Percentiles rank a stretch among this genome's conserved stretches.
Conservation (phyloP, 2,888 invertebrate genomes). For the Andrena chrysosceles region DNA sequence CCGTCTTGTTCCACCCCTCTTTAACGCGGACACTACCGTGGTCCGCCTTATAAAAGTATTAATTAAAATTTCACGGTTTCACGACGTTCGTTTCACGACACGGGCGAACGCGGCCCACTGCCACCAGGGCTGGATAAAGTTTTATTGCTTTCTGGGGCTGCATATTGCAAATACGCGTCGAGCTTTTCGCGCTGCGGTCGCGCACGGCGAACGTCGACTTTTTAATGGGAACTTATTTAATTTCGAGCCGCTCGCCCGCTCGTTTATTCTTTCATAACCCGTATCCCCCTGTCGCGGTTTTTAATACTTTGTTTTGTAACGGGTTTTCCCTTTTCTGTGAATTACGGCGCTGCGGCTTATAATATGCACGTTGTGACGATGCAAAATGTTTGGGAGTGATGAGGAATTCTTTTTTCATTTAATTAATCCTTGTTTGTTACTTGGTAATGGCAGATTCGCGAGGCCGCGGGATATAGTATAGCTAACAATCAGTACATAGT, state of each 20-base stretch:
- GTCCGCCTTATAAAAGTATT: constrained; percentile 27
- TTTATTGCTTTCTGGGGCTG: constrained; percentile 25
- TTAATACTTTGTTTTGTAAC: neutral
- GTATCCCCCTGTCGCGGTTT: neutral
- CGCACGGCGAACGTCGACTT: constrained; percentile 6
- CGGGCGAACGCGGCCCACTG: neutral
- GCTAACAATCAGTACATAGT: too few species aligned
- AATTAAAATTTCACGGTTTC: constrained; percentile 46
- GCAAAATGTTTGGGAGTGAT: too few species aligned
- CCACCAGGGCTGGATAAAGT: constrained; percentile 21
- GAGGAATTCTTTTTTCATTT: too few species aligned
- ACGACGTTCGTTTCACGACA: neutral
- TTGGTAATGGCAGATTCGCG: too few species aligned
- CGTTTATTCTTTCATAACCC: constrained; percentile 25
- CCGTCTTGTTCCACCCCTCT: neutral
- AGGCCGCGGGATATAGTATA: too few species aligned
- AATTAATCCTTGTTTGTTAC: too few species aligned
- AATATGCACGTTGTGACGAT: too few species aligned
- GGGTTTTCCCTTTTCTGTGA: too few species aligned
- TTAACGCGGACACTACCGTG: neutral
- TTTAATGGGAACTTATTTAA: constrained; percentile 45
- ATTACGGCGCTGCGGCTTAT: too few species aligned
- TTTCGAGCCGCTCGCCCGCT: neutral
- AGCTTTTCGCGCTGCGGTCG: constrained; percentile 1
- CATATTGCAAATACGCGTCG: neutral